Percentiles rank a stretch among this genome's conserved stretches.
Evolutionary conservation across 1,140 invertebrate species (phyloP).

Genomic region (Hylyphantes graminicola): DNA sequence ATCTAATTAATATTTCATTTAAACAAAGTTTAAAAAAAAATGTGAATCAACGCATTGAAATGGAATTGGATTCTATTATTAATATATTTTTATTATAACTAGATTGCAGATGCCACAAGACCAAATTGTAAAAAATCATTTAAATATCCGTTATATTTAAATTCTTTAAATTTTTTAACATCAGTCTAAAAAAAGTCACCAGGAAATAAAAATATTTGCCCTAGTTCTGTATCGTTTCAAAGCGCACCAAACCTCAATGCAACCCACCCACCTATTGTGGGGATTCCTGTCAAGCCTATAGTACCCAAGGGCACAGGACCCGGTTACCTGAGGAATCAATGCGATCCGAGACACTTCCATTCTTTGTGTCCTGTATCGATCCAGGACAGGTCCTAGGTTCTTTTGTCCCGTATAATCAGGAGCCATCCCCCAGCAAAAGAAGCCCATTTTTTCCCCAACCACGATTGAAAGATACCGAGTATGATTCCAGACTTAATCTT

Average conservation of each 20-base stretch:
- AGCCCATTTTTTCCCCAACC: slow-evolving; percentile 4
- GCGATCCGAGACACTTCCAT: slow-evolving; percentile 3
- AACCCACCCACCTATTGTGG: not conserved
- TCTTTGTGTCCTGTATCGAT: slow-evolving; percentile 21
- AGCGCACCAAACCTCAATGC: not conserved
- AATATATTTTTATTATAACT: too few species aligned
- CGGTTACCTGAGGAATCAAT: slow-evolving; percentile 47
- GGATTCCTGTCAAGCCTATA: slow-evolving; percentile 7
- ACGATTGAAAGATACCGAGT: slow-evolving; percentile 42
- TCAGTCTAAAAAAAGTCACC: not conserved
- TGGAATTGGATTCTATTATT: too few species aligned
- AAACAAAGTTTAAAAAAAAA: too few species aligned
- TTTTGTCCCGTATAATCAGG: slow-evolving; percentile 27
- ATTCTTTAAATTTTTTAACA: too few species aligned
- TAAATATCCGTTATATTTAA: too few species aligned
- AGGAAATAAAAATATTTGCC: slow-evolving; percentile 16
- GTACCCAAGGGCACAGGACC: slow-evolving; percentile 4
- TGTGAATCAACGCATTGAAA: too few species aligned
- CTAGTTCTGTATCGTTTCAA: slow-evolving; percentile 8
- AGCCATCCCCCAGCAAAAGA: slow-evolving; percentile 19
- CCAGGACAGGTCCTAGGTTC: slow-evolving; percentile 7
- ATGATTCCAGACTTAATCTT: slow-evolving; percentile 16
- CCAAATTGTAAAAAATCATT: too few species aligned
- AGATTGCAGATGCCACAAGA: too few species aligned
- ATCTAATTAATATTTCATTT: too few species aligned